Evolutionary conservation across 2,888 invertebrate species (phyloP), one percentile per base, ranked within the genome.

Genomic region (Imbricaverruca yamaguchii): DNA sequence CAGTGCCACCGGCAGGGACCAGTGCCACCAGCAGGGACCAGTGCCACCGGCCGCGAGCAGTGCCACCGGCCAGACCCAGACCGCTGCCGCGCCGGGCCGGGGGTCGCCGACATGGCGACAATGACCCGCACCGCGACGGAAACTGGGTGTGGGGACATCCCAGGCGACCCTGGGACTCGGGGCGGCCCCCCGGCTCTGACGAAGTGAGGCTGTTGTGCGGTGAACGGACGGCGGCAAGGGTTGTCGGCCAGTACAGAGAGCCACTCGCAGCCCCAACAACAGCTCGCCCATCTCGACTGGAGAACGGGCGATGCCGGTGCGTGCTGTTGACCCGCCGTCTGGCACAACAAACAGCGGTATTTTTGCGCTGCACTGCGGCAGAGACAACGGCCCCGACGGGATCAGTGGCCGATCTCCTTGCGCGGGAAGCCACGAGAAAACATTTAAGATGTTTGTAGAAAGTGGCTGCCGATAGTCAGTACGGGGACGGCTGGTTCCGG

Each of bases 391-490:
- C 53, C 21, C 53, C 53, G 74, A 0, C 13, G 39, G 74, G 53
- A 74, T 74, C 74, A 25, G 8, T 74, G 74, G 53, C 15, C 74
- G 39, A 74, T 74, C 74, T 74, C 53, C 53, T 74, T 69, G 15
- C 21, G 53, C 39, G 53, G 7, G 12, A 15, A 9, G 25, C 12
- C 69, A 18, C 74, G 74, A 74, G 53, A 53, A 74, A 74, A 74
- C 53, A 74, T 74, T 53, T 53, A 74, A 74, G 53, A 74, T 74
- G 74, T 74, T 74, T 74, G 74, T 74, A 53, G 74, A 74, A 74
- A 74, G 74, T 13, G 18, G 53, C 53, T 18, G 15, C 53, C 53
- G 11, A 53, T 9, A 53, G 74, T 74, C 53, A 74, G 21, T 74
- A 39, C 74, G 53, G 53, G 15, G 59, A 9, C 74, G 53, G 53